These are phyloP conservation scores for Butastur rufipennis DNA, from an alignment of 2,113 vertebrate genomes.

Conservation along the genomic window DNA sequence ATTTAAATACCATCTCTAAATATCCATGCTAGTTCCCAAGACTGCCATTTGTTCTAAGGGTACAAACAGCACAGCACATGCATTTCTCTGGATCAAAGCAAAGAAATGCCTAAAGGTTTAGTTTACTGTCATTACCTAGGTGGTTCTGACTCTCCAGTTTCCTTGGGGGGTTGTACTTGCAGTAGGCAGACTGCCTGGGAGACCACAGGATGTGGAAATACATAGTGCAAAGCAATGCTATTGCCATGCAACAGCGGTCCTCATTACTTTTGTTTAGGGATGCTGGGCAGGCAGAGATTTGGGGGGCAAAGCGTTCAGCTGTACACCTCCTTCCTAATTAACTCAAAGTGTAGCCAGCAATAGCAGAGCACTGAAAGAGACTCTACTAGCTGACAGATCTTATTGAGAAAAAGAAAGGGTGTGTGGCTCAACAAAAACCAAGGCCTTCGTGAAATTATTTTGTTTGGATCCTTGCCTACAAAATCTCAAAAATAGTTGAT, in stretches of 20 bases:
- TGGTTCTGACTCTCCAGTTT: background rate
- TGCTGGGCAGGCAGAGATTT: background rate
- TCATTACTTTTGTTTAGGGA: background rate
- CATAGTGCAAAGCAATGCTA: background rate
- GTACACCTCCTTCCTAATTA: background rate
- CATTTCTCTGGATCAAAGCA: conserved; percentile 13
- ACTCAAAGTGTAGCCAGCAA: background rate
- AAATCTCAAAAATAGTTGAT: background rate
- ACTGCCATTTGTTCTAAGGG: conserved; percentile 47
- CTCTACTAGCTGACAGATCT: background rate
- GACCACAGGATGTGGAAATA: background rate
- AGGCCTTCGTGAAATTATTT: background rate
- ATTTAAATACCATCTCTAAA: conserved; percentile 41
- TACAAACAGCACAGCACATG: conserved; percentile 27
- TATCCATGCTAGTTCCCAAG: conserved; percentile 17
- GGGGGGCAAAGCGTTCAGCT: background rate
- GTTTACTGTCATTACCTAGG: background rate
- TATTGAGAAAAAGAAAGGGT: background rate
- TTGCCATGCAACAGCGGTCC: background rate
- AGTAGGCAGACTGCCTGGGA: background rate
- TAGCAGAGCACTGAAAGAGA: background rate
- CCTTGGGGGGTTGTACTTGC: background rate
- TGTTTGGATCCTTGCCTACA: background rate
- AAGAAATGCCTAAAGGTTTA: conserved; percentile 17
- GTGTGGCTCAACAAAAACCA: background rate